Evolutionary conservation across 2,113 vertebrate species (phyloP), one percentile per base, ranked within the genome.

Genomic region (Montifringilla adamsi): DNA sequence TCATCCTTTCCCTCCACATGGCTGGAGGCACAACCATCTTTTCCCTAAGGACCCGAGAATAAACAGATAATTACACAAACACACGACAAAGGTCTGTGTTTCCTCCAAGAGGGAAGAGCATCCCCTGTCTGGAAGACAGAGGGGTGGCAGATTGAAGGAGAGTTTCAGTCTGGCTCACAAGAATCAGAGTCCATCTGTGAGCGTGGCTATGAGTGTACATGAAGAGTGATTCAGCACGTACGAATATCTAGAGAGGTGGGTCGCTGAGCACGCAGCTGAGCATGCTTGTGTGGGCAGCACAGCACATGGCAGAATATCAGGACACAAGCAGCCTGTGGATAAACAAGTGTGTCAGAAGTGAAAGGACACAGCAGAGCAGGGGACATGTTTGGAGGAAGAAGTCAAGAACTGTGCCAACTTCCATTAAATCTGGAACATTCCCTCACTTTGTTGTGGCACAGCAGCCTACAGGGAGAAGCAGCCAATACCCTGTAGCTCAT

Each of bases 291-390:
- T 96, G 76, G 95, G 93, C 80, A 96, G 94, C 26, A 22, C 56
- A 95, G 75, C 73, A 92, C 88, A 93, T 84, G 89, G 90, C 76
- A 92, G 56, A 93, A 96, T 39, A 84, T 59, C 78, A 46, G 73
- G 44, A 81, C 80, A 56, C 91, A 94, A 73, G 70, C 72, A 94
- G 80, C 39, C 80, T 7, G 1, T 50, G 90, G 72, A 86, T 92
- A 93, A 95, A 92, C 80, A 84, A 84, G 49, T 33, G 49, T 94
- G 79, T 90, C 90, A 94, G 88, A 90, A 95, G 77, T 69, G 83
- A 93, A 90, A 93, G 90, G 88, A 96, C 86, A 47, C 20, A 33
- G 74, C 53, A 88, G 47, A 69, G 50, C 60, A 53, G 10, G 37
- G 44, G 26, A 47, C 3, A 35, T 27, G 52, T 74, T 86, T 37